Evolutionary conservation across 2,797 vertebrate genomes (phyloP), one percentile per base, ranked within the genome.

Genomic region (Chaetodon trifasciatus): DNA sequence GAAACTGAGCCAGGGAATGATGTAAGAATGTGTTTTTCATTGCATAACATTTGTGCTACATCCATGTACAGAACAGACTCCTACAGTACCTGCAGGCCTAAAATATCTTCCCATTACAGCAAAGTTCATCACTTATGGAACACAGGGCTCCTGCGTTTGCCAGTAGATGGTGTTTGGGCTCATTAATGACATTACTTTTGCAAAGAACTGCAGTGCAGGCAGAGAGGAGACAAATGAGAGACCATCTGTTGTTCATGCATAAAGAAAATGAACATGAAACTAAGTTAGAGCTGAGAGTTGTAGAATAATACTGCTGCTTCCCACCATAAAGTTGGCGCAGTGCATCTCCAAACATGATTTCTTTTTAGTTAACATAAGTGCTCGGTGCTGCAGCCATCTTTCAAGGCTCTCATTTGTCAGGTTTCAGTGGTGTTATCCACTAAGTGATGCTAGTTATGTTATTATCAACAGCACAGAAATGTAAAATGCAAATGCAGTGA

Each of bases 191-290:
- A 28, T 76, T 50, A 70, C 39, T 58, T 71, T 70, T 65, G 39
- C 60, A 74, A 37, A 66, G 55, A 81, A 39, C 24, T 56, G 60
- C 52, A 47, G 49, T 32, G 49, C 53, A n/a, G 2, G 32, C 81
- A 47, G 70, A 67, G 69, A 57, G 65, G 44, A 78, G 74, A 72
- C 71, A 75, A 74, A 88, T 9, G 13, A 56, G n/a, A 55, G 52
- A 39, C 70, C 81, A 76, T 84, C 83, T 78, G 85, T 56, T 77
- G 60, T 50, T 79, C 70, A 19, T 61, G 73, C 57, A 65, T 70
- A 46, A 78, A 64, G 65, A 32, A 70, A 73, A 61, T 11, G 23
- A 77, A 76, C 53, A 70, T 16, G 28, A 81, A 76, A 37, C 10
- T 1, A n/a, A 23, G 21, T 82, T 49, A 21, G 62, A 74, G 57